These are phyloP conservation scores for Elymnias hypermnestra DNA, from an alignment of 1,140 invertebrate species.

Conservation along the genomic window DNA sequence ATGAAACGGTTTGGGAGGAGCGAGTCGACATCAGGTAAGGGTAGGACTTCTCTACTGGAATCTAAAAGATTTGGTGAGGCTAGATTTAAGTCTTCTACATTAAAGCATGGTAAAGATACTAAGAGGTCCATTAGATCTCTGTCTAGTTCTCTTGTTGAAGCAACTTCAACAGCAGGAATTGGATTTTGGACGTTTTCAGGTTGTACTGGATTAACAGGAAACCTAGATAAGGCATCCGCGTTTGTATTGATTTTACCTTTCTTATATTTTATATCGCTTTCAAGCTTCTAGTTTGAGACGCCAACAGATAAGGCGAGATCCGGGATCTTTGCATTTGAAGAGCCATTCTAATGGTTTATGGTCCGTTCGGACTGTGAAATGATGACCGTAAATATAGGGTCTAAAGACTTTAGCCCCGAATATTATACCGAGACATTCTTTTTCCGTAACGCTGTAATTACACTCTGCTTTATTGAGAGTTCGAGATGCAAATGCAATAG, in stretches of 20 bases:
- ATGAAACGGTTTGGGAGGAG: no score
- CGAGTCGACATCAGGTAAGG: no score
- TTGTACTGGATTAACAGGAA: conserved; percentile 9
- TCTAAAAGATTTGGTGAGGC: no score
- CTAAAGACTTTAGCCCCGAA: background rate
- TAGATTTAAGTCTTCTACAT: no score
- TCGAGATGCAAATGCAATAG: conserved; percentile 5
- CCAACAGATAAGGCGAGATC: background rate
- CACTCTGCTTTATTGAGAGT: conserved; percentile 1
- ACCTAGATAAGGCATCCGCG: conserved; percentile 16
- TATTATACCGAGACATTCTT: background rate
- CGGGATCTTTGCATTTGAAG: conserved; percentile 56
- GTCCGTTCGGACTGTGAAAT: conserved; percentile 73
- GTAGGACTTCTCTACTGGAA: no score
- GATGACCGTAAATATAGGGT: conserved; percentile 62
- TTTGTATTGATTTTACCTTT: conserved; percentile 16
- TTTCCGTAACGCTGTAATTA: background rate
- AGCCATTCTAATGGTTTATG: conserved; percentile 73
- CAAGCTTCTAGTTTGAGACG: conserved; percentile 13
- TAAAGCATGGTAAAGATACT: no score
- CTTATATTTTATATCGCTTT: conserved; percentile 12
- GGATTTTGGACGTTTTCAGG: conserved; percentile 3
- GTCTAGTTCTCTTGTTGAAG: no score
- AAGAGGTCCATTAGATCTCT: no score
- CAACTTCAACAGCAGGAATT: no score